Evolutionary conservation across 2,113 vertebrate species (phyloP).

Genomic region (Xenus cinereus): DNA sequence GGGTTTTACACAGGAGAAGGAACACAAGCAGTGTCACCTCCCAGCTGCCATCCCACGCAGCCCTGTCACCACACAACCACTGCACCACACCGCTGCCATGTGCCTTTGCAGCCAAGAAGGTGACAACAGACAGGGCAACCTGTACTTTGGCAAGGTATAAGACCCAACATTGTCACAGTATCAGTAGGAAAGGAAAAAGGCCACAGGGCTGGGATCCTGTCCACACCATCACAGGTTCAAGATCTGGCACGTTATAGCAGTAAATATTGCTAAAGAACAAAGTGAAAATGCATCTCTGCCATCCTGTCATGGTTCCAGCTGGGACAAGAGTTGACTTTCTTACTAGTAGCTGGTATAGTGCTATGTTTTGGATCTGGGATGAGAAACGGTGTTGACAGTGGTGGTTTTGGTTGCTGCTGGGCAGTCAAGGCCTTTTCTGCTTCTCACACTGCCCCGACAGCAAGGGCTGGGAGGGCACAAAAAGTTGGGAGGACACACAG

Average conservation of each 20-base stretch:
- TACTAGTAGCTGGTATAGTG: neutral
- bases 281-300: neutral
- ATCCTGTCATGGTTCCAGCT: neutral
- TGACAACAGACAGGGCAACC: neutral
- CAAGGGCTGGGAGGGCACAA: neutral
- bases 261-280: neutral
- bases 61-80: neutral
- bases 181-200: neutral
- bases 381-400: neutral
- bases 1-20: neutral
- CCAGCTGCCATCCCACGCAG: neutral
- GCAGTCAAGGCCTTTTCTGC: neutral
- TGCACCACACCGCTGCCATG: fast-evolving
- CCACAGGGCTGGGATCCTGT: neutral
- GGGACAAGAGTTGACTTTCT: neutral
- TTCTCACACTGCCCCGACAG: neutral
- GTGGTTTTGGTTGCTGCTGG: neutral
- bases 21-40: neutral
- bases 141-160: neutral
- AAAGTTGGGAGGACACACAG: neutral
- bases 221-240: neutral
- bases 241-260: fast-evolving
- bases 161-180: neutral
- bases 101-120: neutral
- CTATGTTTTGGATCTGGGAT: neutral